Base-by-base conservation (phyloP, 2,797 vertebrate species). In the Pangasius krempfi region DNA sequence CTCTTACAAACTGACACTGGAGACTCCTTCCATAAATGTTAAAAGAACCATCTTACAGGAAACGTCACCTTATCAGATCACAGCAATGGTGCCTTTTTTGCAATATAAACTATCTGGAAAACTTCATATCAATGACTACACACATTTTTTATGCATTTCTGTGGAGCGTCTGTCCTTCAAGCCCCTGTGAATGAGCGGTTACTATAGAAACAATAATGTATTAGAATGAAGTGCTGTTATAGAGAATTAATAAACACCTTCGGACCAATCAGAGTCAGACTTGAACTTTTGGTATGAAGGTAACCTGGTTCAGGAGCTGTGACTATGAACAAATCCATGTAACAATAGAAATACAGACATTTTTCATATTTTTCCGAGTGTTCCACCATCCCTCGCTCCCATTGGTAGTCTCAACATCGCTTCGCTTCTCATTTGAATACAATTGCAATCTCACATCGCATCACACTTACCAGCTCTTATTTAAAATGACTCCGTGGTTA, bases 401-500 rank as follows among this genome's bases (percentile, higher is more conserved):
- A 54, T 56, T 54, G 76, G n/a, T 33, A 79, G 30, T 58, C 30
- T 7, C 4, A 1, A 25, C 54, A 25, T 80, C 18, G 2, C 78
- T 56, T 56, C 8, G 1, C n/a, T 56, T 37, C 54, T 80, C 52
- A 58, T 80, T 80, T 56, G 78, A 54, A 58, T 56, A 58, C 54
- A 37, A 12, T 25, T 37, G 33, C 30, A 80, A 37, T 80, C 40
- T 80, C 22, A 58, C 78, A 33, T 37, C 4, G 30, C n/a, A 30
- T 80, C 78, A 37, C 18, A 12, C 54, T 37, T 58, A 58, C 30
- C 30, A 22, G 30, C 78, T 58, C 54, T 58, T 80, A 58, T 58
- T 58, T 80, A 58, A 80, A 80, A 80, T 30, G n/a, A 18, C 52
- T 80, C 18, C 52, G 37, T 40, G 54, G 78, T 80, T 80, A 80